phyloP scores from a whole-genome alignment of 2,797 vertebrate genomes.

The Gymnoscopelus braueri region DNA sequence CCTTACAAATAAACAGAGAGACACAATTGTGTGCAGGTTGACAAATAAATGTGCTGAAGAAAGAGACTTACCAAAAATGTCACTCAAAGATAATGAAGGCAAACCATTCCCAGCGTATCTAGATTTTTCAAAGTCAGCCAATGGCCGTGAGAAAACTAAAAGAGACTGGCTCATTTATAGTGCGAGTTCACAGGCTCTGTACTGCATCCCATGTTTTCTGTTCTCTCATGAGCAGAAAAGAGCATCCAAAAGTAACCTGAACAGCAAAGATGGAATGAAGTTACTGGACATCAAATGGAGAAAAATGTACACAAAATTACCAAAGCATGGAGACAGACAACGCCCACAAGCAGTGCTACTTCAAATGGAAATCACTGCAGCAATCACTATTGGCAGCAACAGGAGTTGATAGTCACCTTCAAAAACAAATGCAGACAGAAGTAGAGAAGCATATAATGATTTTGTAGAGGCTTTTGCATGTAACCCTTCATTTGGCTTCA shows the following conservation, averaged over 20 bases:
- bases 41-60: too few species aligned
- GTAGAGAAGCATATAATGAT: neutral
- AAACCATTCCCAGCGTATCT: too few species aligned
- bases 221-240: slow-evolving; percentile 18
- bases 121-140: too few species aligned
- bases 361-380: too few species aligned
- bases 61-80: too few species aligned
- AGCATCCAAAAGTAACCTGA: slow-evolving; percentile 29
- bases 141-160: too few species aligned
- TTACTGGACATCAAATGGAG: slow-evolving; percentile 19
- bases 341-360: slow-evolving; percentile 21
- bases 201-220: slow-evolving; percentile 26
- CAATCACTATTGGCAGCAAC: slow-evolving; percentile 22
- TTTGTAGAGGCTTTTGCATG: slow-evolving; percentile 15
- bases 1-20: too few species aligned
- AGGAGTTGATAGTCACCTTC: slow-evolving; percentile 24
- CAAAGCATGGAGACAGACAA: slow-evolving; percentile 27
- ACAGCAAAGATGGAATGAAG: slow-evolving; percentile 24
- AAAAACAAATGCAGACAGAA: slow-evolving; percentile 28
- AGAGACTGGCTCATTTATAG: too few species aligned
- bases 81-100: too few species aligned
- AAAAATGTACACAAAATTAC: slow-evolving; percentile 27
- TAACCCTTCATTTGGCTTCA: slow-evolving; percentile 26
- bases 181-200: too few species aligned
- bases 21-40: too few species aligned